These are phyloP conservation scores for Glareola pratincola DNA, from an alignment of 2,113 vertebrate species.

Conservation along the genomic window DNA sequence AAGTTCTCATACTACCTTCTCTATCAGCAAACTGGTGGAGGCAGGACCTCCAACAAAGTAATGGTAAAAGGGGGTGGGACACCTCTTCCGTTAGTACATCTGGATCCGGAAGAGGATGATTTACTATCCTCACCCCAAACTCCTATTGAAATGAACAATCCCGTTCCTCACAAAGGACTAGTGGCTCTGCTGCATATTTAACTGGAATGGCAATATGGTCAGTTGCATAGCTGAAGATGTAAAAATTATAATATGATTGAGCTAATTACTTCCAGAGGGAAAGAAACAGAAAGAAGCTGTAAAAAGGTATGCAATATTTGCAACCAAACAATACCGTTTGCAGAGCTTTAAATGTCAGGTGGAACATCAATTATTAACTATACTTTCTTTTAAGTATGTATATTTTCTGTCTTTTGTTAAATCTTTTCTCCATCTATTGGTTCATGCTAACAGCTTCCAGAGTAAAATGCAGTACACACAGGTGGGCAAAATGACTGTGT, in stretches of 20 bases:
- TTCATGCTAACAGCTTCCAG: neutral
- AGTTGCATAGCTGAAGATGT: neutral
- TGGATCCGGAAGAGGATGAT: neutral
- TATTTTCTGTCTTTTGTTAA: neutral
- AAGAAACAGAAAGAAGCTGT: neutral
- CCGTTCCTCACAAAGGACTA: neutral
- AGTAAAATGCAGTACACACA: neutral
- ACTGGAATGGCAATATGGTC: neutral
- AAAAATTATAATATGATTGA: neutral
- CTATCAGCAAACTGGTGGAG: neutral
- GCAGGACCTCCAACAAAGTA: neutral
- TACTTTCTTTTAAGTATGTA: neutral
- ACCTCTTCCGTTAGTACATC: neutral
- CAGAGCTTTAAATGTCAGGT: neutral
- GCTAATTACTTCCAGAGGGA: constrained; percentile 31
- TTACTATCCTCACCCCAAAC: neutral
- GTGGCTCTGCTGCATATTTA: neutral
- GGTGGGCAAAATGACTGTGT: neutral
- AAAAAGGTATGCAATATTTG: neutral
- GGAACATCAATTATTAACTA: neutral
- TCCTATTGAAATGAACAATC: neutral
- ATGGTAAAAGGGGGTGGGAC: neutral
- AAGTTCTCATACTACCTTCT: neutral
- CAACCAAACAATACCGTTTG: neutral
- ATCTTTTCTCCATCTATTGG: neutral